Percentiles rank a stretch among this genome's conserved stretches.
Evolutionary conservation across 2,797 vertebrate species (phyloP).

Genomic region (Paedocypris micromegethes): DNA sequence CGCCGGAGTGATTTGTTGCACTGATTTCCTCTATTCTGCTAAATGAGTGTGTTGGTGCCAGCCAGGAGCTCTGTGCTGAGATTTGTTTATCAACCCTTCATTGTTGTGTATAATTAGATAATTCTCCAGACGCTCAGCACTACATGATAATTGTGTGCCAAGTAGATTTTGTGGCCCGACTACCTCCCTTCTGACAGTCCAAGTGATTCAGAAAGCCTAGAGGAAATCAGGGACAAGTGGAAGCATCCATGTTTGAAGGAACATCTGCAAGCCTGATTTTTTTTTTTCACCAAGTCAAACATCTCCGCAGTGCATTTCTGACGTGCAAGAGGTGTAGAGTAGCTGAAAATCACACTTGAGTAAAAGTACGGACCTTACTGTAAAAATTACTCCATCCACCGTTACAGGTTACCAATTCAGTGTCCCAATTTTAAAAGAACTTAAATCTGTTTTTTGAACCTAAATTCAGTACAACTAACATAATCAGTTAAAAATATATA

Average conservation of each 20-base stretch:
- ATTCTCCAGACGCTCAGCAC: slow-evolving; percentile 28
- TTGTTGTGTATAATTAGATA: slow-evolving; percentile 40
- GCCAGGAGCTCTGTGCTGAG: slow-evolving; percentile 22
- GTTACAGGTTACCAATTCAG: too few species aligned
- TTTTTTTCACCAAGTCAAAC: too few species aligned
- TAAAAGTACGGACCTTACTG: too few species aligned
- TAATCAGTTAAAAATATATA: too few species aligned
- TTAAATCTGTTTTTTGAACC: too few species aligned
- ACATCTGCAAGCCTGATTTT: too few species aligned
- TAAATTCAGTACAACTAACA: too few species aligned
- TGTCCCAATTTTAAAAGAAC: too few species aligned
- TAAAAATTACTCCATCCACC: too few species aligned
- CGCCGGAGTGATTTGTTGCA: slow-evolving; percentile 1
- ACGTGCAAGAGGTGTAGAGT: too few species aligned
- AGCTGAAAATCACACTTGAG: too few species aligned
- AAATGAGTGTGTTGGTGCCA: slow-evolving; percentile 27
- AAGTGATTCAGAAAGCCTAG: slow-evolving; percentile 2
- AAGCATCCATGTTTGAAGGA: not conserved
- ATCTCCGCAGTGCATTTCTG: too few species aligned
- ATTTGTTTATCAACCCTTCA: slow-evolving; percentile 37
- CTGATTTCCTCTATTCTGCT: slow-evolving; percentile 22
- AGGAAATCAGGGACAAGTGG: slow-evolving; percentile 1
- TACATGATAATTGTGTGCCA: slow-evolving; percentile 31
- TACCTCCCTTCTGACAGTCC: slow-evolving; percentile 11
- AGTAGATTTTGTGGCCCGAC: slow-evolving; percentile 8